Base-by-base conservation (phyloP, 2,113 vertebrate genomes). In the human (Homo sapiens) region DNA sequence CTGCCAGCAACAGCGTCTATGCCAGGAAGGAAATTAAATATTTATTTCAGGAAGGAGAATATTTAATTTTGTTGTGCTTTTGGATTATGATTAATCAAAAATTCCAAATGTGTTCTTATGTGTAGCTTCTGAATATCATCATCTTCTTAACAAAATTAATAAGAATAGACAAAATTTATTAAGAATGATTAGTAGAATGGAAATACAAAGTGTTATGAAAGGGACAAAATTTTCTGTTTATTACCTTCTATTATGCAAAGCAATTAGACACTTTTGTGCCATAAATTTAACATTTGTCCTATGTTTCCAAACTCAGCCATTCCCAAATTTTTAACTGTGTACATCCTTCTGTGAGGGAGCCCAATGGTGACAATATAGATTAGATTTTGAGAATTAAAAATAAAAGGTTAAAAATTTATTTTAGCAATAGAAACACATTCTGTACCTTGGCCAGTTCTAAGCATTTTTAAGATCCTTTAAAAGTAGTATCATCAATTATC, bases 1-100 rank as follows among this genome's bases (percentile, higher is more conserved):
- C 45, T 86, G 35, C 12, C 32, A 72, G 20, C 90, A 97, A 97
- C 16, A 97, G 10, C n/a, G 50, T 57, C 35, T 66, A 35, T 43
- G n/a, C 50, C 38, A 96, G 59, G 23, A 93, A 93, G 13, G 27
- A 30, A 94, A 90, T 90, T 86, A 83, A 96, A 70, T 10, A 90
- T 88, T 96, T 93, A 78, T 59, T 73, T 18, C 61, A 90, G 40
- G 35, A 97, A 73, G 22, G 11, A 96, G 13, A 16, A 75, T 75
- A 94, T 87, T 96, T 87, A 66, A 78, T 16, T 86, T 90, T 82
- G 32, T 12, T 88, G 45, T 57, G 45, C 10, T 76, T 94, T 66
- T 30, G 59, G 45, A 81, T 72, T 83, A 35, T 43, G 32, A 90
- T 78, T 89, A 95, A 92, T 43, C 45, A 86, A 89, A 90, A 96